These are phyloP conservation scores for Microcebus griseorufus DNA, from an alignment of 2,113 vertebrate species.

Conservation along the genomic window DNA sequence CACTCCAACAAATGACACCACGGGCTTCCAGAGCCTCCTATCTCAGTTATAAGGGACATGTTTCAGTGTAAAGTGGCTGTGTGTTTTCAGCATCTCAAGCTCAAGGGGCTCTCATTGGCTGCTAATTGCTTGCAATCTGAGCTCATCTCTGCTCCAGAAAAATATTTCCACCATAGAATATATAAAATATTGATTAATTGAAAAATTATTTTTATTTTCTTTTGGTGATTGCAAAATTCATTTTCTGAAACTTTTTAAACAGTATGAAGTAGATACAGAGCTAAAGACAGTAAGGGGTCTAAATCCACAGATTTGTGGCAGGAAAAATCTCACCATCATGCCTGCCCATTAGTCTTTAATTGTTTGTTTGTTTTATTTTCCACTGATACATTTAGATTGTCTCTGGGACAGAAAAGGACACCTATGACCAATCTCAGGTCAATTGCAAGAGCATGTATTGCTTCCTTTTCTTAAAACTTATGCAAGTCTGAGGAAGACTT, in stretches of 20 bases:
- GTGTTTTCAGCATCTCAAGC: neutral
- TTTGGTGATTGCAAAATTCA: neutral
- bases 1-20: neutral
- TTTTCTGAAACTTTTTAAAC: neutral
- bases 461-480: neutral
- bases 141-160: neutral
- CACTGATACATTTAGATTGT: neutral
- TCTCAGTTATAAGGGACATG: neutral
- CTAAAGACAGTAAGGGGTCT: neutral
- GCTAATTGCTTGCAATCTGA: neutral
- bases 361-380: neutral
- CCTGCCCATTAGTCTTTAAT: neutral
- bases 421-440: neutral
- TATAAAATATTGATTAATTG: neutral
- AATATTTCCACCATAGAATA: neutral
- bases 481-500: neutral
- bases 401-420: neutral
- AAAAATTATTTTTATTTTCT: neutral
- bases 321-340: neutral
- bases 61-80: neutral
- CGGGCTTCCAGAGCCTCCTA: no score
- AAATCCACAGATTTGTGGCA: neutral
- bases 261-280: neutral
- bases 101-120: neutral
- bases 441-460: neutral